These are phyloP conservation scores for Gobio occitaniae DNA, from an alignment of 2,797 vertebrate genomes.

Conservation along the genomic window DNA sequence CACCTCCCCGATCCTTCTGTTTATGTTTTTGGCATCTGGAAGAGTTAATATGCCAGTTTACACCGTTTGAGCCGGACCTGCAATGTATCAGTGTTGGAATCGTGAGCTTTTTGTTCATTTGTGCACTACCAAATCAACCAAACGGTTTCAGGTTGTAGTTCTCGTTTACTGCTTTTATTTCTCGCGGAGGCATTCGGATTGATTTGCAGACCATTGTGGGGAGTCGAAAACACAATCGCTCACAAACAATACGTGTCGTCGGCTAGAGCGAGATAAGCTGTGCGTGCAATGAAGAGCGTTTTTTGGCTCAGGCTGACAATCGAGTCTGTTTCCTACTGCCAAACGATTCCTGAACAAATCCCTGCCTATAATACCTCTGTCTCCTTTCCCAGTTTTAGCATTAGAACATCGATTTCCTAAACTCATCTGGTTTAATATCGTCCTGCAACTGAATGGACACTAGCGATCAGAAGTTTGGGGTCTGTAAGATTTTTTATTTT, in stretches of 20 bases:
- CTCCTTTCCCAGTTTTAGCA: slow-evolving; percentile 13
- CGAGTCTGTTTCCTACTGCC: slow-evolving; percentile 46
- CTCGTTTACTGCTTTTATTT: neutral
- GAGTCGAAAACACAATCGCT: neutral
- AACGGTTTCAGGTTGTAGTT: neutral
- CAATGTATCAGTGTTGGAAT: neutral
- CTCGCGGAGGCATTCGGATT: slow-evolving; percentile 5
- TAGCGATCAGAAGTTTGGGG: neutral
- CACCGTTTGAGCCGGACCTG: neutral
- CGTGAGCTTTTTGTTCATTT: neutral
- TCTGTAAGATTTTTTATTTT: neutral
- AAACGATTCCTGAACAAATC: slow-evolving; percentile 53
- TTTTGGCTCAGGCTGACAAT: neutral
- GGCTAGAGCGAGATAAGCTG: slow-evolving; percentile 22
- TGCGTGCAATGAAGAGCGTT: slow-evolving; percentile 2
- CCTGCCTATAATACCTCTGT: slow-evolving; percentile 24
- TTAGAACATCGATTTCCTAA: slow-evolving; percentile 1
- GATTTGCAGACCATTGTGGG: neutral
- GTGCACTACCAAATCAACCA: slow-evolving; percentile 2
- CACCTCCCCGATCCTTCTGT: slow-evolving; percentile 63
- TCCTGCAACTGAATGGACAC: neutral
- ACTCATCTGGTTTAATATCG: neutral
- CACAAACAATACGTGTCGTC: slow-evolving; percentile 4
- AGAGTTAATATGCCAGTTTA: slow-evolving; percentile 32
- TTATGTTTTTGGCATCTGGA: slow-evolving; percentile 34